These are phyloP conservation scores for Neodiprion lecontei DNA, from an alignment of 1,140 invertebrate genomes.

Conservation along the genomic window DNA sequence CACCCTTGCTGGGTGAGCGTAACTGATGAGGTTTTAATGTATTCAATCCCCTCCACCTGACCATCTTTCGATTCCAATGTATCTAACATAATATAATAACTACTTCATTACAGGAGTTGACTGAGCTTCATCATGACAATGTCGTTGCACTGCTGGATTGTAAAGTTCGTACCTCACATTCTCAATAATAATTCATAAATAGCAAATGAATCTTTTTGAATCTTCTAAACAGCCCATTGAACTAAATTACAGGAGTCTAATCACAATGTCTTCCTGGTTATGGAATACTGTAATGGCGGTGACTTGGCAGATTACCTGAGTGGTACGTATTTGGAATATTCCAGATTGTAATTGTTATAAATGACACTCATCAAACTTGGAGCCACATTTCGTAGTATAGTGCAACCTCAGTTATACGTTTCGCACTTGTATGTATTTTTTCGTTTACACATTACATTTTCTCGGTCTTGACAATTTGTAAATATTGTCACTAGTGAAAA, in stretches of 20 bases:
- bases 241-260: conserved; percentile 75
- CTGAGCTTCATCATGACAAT: conserved; percentile 97
- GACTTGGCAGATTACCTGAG: conserved; percentile 97
- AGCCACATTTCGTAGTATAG: conserved; percentile 14
- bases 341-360: conserved; percentile 8
- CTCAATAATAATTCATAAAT: background rate
- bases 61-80: background rate
- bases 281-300: conserved; percentile 99
- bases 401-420: too few species aligned
- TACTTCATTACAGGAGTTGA: conserved; percentile 78
- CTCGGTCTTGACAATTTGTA: conserved; percentile 1
- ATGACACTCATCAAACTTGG: too few species aligned
- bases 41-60: too few species aligned
- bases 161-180: conserved; percentile 64
- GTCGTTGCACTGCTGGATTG: conserved; percentile 96
- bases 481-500: conserved; percentile 20
- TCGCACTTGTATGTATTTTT: background rate
- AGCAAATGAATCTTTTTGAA: too few species aligned
- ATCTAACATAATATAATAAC: background rate
- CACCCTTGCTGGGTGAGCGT: too few species aligned
- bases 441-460: background rate
- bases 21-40: too few species aligned
- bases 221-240: too few species aligned
- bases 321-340: conserved; percentile 63
- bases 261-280: conserved; percentile 94